These are phyloP conservation scores for Heterotis niloticus DNA, from an alignment of 2,113 vertebrate genomes.

Conservation along the genomic window DNA sequence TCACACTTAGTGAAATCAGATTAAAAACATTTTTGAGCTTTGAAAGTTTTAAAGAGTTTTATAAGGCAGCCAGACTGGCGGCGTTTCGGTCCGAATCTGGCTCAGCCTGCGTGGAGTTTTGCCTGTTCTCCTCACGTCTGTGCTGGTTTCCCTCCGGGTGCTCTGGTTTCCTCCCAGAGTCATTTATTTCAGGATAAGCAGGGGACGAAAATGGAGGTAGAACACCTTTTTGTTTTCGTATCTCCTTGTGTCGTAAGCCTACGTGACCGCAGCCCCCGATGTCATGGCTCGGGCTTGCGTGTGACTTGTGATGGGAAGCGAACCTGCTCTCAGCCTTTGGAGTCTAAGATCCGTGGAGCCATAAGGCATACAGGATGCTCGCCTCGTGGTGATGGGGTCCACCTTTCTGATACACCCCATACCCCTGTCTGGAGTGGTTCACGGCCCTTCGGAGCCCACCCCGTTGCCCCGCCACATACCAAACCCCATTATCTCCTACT, in stretches of 20 bases:
- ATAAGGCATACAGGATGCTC: too few relatives aligned
- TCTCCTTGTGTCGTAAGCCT: too few relatives aligned
- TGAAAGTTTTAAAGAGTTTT: background rate
- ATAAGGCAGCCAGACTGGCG: too few relatives aligned
- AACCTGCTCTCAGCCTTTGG: too few relatives aligned
- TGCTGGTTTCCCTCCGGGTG: background rate
- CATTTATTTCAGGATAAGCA: background rate
- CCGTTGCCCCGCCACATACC: background rate
- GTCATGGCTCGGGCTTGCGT: too few relatives aligned
- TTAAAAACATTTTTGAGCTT: background rate
- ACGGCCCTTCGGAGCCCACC: background rate
- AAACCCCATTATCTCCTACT: background rate
- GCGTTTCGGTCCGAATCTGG: too few relatives aligned
- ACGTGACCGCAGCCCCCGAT: too few relatives aligned
- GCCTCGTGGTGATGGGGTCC: background rate
- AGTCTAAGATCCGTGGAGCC: too few relatives aligned
- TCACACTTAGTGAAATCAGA: background rate
- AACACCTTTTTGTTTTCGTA: background rate
- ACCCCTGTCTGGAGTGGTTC: background rate
- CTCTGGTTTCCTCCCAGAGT: background rate
- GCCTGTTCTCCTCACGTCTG: background rate
- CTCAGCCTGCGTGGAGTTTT: too few relatives aligned
- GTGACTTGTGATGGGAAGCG: too few relatives aligned
- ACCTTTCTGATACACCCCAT: background rate
- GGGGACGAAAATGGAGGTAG: background rate